Base-by-base conservation (phyloP, 2,113 vertebrate genomes). In the Podarcis cretensis region DNA sequence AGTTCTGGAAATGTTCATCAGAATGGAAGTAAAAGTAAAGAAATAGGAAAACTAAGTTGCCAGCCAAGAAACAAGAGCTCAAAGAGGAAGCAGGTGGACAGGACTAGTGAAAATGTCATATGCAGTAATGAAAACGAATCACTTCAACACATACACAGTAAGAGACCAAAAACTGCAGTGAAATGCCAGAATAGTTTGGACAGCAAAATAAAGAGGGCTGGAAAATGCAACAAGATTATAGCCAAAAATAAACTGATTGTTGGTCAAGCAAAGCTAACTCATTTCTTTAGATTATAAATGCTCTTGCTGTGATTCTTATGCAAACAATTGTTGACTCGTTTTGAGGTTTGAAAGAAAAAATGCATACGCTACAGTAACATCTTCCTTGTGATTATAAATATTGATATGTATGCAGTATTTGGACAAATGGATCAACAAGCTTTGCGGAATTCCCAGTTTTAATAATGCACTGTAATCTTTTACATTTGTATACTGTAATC, bases 231-330 rank as follows among this genome's bases (percentile, higher is more conserved):
- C 85, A 98, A 96, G 94, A 83, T 91, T 77, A 1, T 89, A 78
- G 80, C 93, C 66, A 98, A 97, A 93, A 96, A 95, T 94, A 98
- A 97, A 88, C 90, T 98, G 91, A 98, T 99, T 83, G 91, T 96
- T 63, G 99, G 99, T 85, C 99, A 99, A 92, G 92, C 97, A 80
- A 99, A 98, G 90, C 92, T 99, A 54, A 99, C 98, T 83, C 95
- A 95, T 68, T 99, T 98, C 96, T 98, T 99, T 95, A 96, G 96
- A 84, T 69, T 98, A 0, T 99, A 95, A 97, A 59, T 90, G 87
- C 83, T 92, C 90, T 88, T 87, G 35, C 73, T 94, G 83, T 93
- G 63, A 27, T 37, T 3, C 86, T 48, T 79, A 21, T 68, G 25
- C 32, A 77, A 25, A 30, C 74, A 81, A 54, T 73, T 40, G 12